phyloP scores from a whole-genome alignment of 2,888 invertebrate species.

The Leptinotarsa tumamoca region DNA sequence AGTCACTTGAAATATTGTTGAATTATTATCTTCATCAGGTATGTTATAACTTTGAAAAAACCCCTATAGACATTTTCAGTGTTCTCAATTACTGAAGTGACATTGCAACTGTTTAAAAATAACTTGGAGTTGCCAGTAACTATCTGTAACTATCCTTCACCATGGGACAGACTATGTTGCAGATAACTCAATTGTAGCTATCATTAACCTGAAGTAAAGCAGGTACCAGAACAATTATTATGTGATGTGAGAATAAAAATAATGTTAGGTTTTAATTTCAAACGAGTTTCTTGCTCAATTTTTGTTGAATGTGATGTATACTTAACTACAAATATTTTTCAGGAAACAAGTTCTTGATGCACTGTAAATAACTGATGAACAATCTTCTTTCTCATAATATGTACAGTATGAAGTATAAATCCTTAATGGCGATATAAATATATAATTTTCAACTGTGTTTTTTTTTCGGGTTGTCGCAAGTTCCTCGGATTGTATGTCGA shows the following conservation, averaged over 20 bases:
- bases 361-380: slow-evolving; percentile 45
- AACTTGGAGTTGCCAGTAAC: too few relatives aligned
- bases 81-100: too few relatives aligned
- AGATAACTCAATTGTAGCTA: slow-evolving; percentile 2
- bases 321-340: slow-evolving; percentile 39
- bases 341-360: slow-evolving; percentile 40
- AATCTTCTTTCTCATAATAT: slow-evolving; percentile 44
- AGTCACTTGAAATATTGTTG: too few relatives aligned
- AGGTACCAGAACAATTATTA: slow-evolving; percentile 1
- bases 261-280: slow-evolving; percentile 28
- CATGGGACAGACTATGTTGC: slow-evolving; percentile 4
- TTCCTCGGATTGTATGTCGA: too few relatives aligned
- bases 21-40: too few relatives aligned
- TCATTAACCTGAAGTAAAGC: neutral
- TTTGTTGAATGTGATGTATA: slow-evolving; percentile 42
- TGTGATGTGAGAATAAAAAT: slow-evolving; percentile 16
- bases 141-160: too few relatives aligned
- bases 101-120: too few relatives aligned
- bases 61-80: too few relatives aligned
- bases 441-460: slow-evolving; percentile 24
- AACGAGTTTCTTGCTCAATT: slow-evolving; percentile 47
- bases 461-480: neutral
- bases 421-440: slow-evolving; percentile 42
- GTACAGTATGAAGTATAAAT: slow-evolving; percentile 46
- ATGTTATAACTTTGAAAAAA: too few relatives aligned